These are phyloP conservation scores for Peromyscus nudipes DNA, from an alignment of 2,797 vertebrate genomes.

Conservation along the genomic window DNA sequence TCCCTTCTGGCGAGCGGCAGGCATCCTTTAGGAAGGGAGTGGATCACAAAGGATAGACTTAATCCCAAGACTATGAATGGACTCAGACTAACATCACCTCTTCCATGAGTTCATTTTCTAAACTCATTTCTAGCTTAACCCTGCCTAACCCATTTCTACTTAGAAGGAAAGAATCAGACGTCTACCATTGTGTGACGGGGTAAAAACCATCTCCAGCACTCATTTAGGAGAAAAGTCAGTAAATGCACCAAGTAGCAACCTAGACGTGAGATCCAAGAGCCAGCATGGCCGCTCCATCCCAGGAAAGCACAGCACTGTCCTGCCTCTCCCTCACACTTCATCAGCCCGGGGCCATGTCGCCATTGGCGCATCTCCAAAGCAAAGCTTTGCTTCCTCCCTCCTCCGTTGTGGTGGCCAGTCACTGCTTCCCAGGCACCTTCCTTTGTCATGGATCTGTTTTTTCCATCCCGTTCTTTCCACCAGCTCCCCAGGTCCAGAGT, in stretches of 20 bases:
- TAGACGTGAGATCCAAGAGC: neutral
- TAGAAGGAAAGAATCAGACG: neutral
- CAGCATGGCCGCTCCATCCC: neutral
- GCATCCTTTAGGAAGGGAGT: neutral
- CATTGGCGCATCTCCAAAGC: neutral
- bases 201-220: neutral
- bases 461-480: neutral
- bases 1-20: neutral
- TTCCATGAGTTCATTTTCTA: neutral
- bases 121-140: neutral
- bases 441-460: neutral
- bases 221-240: neutral
- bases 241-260: neutral
- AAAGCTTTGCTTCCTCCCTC: neutral
- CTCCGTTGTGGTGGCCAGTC: neutral
- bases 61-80: neutral
- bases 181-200: neutral
- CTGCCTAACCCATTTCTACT: neutral
- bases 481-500: neutral
- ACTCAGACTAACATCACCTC: no score
- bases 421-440: neutral
- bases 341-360: neutral
- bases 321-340: no score
- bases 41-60: neutral
- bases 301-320: neutral